Percentiles rank a stretch among this genome's conserved stretches.
Conservation (phyloP, 2,888 invertebrate genomes). For the Machimus atricapillus region DNA sequence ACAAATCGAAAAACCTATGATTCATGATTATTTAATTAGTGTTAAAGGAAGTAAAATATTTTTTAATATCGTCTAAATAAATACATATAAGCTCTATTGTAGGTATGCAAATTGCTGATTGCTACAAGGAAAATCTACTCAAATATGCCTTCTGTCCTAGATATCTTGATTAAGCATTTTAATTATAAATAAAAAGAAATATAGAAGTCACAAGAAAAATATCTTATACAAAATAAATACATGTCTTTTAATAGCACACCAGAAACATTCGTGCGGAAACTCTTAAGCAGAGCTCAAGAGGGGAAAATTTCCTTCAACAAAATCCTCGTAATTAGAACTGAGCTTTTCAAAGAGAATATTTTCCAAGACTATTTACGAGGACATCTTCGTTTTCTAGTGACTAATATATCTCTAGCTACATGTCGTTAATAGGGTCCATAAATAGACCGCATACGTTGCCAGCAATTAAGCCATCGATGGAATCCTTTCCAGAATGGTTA, state of each 20-base stretch:
- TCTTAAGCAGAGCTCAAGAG: neutral
- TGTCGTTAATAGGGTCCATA: neutral
- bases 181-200: neutral
- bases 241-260: neutral
- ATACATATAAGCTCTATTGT: no score
- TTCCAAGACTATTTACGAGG: neutral
- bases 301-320: neutral
- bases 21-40: no score
- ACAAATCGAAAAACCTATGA: no score
- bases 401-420: neutral
- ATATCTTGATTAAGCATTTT: neutral
- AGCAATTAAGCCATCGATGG: neutral
- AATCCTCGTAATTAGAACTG: neutral
- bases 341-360: neutral
- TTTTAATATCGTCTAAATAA: no score
- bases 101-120: neutral
- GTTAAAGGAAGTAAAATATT: no score
- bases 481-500: neutral
- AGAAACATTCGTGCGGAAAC: neutral
- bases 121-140: neutral
- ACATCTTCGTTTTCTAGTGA: neutral
- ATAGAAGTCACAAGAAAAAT: neutral
- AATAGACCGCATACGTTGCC: neutral
- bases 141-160: neutral
- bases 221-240: neutral